Base-by-base conservation (phyloP, 2,113 vertebrate genomes). In the Indri indri region DNA sequence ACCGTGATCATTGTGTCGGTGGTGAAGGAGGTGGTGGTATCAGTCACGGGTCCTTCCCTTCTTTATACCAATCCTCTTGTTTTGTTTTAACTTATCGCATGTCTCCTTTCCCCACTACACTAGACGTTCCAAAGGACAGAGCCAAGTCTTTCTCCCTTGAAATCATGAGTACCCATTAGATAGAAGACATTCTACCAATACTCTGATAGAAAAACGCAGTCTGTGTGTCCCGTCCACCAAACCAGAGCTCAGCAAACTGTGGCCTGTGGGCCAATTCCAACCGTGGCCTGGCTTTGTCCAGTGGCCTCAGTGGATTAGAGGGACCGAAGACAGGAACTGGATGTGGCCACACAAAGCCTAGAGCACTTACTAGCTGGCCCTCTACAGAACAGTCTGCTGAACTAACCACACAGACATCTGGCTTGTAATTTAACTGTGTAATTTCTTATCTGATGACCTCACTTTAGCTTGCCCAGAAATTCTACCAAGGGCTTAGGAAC, bases 201-300 rank as follows among this genome's bases (percentile, higher is more conserved):
- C 12, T 23, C 77, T 5, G 0, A 63, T 27, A 27, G 50, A 37
- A 54, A 0, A 1, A 16, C 25, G 30, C 5, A 3, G 12, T 52
- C 10, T 79, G 1, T 34, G 8, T 5, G 12, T 66, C 3, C 25
- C 40, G 7, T 68, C 11, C 23, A 20, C 52, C 12, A 6, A 83
- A 74, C n/a, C 20, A 40, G 6, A n/a, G n/a, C 2, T 70, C 52
- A 59, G 30, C 40, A 65, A 47, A 5, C 63, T 25, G 4, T 30
- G 5, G 22, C 23, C 32, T 25, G 0, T 3, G 5, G 47, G 8
- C 20, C 32, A 45, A 17, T n/a, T 12, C 10, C 42, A 18, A 3
- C 13, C 22, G 2, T 37, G 65, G 45, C 73, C 13, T 59, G 59
- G 59, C 32, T 52, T 20, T 57, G 20, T 52, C 4, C 2, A 40